A percentile compares a stretch with the other conserved stretches of the same genome.
These are phyloP conservation scores for Pollenia labialis DNA, from an alignment of 2,888 invertebrate genomes.

Conservation along the genomic window DNA sequence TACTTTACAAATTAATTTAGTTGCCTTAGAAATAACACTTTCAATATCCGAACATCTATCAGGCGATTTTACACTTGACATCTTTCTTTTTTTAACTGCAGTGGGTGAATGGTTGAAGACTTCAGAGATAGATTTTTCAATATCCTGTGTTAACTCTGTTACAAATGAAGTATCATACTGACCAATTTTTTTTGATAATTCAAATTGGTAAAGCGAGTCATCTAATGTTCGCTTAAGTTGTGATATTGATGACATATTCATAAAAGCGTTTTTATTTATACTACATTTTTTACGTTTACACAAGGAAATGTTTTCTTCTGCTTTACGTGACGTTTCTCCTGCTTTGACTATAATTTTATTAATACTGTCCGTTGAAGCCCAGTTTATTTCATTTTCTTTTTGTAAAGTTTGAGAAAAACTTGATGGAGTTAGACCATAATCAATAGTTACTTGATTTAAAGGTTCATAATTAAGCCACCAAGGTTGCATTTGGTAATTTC, in stretches of 20 bases:
- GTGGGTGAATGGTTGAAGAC: constrained; percentile 40
- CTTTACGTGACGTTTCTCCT: constrained; percentile 72
- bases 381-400: constrained; percentile 2
- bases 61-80: constrained; percentile 15
- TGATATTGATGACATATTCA: constrained; percentile 18
- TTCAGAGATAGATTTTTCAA: constrained; percentile 70
- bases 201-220: constrained; percentile 76
- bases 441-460: constrained; percentile 75
- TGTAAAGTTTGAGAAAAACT: not conserved
- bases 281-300: constrained; percentile 59
- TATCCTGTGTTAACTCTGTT: constrained; percentile 53
- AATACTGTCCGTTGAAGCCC: constrained; percentile 45
- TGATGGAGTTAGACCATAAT: constrained; percentile 49
- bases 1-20: constrained; percentile 73
- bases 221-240: constrained; percentile 75
- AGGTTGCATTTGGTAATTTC: constrained; percentile 76
- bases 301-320: constrained; percentile 70
- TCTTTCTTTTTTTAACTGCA: constrained; percentile 38
- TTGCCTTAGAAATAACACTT: constrained; percentile 75
- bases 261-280: constrained; percentile 6
- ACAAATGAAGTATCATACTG: constrained; percentile 67
- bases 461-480: constrained; percentile 79
- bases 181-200: constrained; percentile 76
- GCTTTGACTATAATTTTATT: constrained; percentile 74
- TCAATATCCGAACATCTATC: constrained; percentile 68